These are phyloP conservation scores for Cyprinodon brontotheroides DNA, from an alignment of 2,113 vertebrate genomes.

Conservation along the genomic window DNA sequence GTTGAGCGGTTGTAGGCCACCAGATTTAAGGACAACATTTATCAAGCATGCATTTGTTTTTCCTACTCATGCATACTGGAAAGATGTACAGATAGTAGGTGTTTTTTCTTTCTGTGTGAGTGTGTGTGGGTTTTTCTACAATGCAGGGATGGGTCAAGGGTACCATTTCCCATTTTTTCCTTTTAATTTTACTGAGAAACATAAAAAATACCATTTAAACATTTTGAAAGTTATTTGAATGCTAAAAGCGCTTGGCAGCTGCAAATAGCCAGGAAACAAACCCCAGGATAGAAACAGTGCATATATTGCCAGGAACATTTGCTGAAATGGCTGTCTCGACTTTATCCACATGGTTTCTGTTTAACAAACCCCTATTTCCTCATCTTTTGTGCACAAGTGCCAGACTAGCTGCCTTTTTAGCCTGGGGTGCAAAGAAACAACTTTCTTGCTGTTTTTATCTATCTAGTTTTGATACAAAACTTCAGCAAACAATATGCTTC, in stretches of 20 bases:
- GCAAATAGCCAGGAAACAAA: slow-evolving; percentile 6
- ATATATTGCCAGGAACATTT: slow-evolving; percentile 24
- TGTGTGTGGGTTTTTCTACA: slow-evolving; percentile 15
- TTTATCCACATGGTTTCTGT: background rate
- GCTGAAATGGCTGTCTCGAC: slow-evolving; percentile 16
- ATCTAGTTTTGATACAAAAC: slow-evolving; percentile 3
- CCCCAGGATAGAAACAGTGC: slow-evolving; percentile 7
- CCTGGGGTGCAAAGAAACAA: slow-evolving; percentile 50
- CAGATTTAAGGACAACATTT: slow-evolving; percentile 71
- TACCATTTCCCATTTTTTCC: slow-evolving; percentile 11
- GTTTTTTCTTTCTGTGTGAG: background rate
- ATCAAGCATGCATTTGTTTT: slow-evolving; percentile 54
- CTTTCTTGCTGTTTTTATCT: slow-evolving; percentile 26
- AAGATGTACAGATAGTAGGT: background rate
- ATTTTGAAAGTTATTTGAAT: slow-evolving; percentile 4
- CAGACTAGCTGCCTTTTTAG: slow-evolving; percentile 21
- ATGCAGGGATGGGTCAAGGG: slow-evolving; percentile 19
- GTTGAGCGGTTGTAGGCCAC: slow-evolving; percentile 56
- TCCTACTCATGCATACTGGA: background rate
- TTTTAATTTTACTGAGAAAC: slow-evolving; percentile 9
- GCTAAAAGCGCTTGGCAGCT: slow-evolving; percentile 16
- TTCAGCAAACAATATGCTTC: slow-evolving; percentile 28
- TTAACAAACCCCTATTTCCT: slow-evolving; percentile 18
- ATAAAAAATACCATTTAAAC: background rate
- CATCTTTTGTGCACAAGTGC: slow-evolving; percentile 11